Evolutionary conservation across 2,888 invertebrate genomes (phyloP).

Genomic region (Sarcophaga caerulescens): DNA sequence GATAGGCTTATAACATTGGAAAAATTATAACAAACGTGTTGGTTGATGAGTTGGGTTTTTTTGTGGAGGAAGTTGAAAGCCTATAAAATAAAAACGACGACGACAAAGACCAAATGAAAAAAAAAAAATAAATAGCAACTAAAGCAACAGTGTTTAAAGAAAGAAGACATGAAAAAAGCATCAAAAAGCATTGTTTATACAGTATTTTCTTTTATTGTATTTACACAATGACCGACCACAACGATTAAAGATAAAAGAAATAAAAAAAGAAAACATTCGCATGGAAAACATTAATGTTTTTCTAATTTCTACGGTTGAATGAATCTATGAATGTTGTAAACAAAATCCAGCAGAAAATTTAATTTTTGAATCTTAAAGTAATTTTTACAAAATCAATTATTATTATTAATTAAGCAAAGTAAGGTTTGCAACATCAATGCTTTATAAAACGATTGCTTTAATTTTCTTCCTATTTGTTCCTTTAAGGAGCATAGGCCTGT

Average conservation of each 20-base stretch:
- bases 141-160: conserved; percentile 15
- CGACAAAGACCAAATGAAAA: conserved; percentile 14
- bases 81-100: conserved; percentile 18
- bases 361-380: not conserved
- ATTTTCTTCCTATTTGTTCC: too few relatives aligned
- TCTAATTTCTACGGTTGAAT: not conserved
- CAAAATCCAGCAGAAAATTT: not conserved
- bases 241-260: conserved; percentile 22
- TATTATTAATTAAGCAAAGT: too few relatives aligned
- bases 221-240: conserved; percentile 36
- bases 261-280: not conserved
- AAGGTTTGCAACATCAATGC: too few relatives aligned
- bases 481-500: too few relatives aligned
- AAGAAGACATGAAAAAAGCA: conserved; percentile 15
- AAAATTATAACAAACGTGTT: conserved; percentile 13
- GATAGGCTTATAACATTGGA: not conserved
- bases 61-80: conserved; percentile 30
- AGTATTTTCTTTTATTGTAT: conserved; percentile 11
- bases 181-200: conserved; percentile 13
- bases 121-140: conserved; percentile 5
- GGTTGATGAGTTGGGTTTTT: conserved; percentile 11
- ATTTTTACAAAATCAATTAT: too few relatives aligned
- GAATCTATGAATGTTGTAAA: not conserved
- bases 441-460: too few relatives aligned
- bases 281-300: not conserved